Evolutionary conservation across 37 sponge, comb jelly and placozoan species (phyloP).

Genomic region (Spongia lamella): DNA sequence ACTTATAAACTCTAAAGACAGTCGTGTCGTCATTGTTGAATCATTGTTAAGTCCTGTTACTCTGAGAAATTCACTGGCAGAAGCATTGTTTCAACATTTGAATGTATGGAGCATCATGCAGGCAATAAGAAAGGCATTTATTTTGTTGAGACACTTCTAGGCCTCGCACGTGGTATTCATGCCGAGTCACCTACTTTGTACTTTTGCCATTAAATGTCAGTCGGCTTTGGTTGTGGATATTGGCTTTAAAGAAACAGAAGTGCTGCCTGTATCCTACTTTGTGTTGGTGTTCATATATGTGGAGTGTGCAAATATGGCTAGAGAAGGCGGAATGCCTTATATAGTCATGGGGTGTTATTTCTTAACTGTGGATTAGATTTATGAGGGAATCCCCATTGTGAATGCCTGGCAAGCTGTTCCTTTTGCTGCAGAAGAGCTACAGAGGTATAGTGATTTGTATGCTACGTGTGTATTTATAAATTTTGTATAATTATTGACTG

Average conservation of each 20-base stretch:
- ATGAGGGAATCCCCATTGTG: slow-evolving; percentile 71
- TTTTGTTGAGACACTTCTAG: slow-evolving; percentile 13
- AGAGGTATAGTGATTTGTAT: slow-evolving; percentile 39
- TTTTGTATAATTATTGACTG: neutral
- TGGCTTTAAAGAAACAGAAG: slow-evolving; percentile 76
- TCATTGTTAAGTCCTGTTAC: slow-evolving; percentile 64
- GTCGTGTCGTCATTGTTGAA: slow-evolving; percentile 80
- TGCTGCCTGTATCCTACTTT: slow-evolving; percentile 73
- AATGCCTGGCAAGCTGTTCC: slow-evolving; percentile 60
- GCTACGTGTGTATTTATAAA: neutral
- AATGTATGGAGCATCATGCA: slow-evolving; percentile 36
- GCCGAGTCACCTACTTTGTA: slow-evolving; percentile 63
- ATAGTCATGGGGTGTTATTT: no score
- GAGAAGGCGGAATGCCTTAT: no score
- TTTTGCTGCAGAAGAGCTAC: slow-evolving; percentile 54
- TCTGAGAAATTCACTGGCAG: slow-evolving; percentile 83
- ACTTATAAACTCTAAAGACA: slow-evolving; percentile 75
- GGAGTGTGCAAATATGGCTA: neutral
- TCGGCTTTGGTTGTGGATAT: slow-evolving; percentile 79
- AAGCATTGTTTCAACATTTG: slow-evolving; percentile 72
- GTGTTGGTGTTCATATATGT: neutral
- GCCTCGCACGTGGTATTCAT: slow-evolving; percentile 67
- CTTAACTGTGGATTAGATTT: slow-evolving; percentile 35
- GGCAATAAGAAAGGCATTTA: neutral
- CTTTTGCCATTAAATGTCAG: slow-evolving; percentile 64